phyloP scores from a whole-genome alignment of 2,888 invertebrate species.

The Creontiades dilutus region DNA sequence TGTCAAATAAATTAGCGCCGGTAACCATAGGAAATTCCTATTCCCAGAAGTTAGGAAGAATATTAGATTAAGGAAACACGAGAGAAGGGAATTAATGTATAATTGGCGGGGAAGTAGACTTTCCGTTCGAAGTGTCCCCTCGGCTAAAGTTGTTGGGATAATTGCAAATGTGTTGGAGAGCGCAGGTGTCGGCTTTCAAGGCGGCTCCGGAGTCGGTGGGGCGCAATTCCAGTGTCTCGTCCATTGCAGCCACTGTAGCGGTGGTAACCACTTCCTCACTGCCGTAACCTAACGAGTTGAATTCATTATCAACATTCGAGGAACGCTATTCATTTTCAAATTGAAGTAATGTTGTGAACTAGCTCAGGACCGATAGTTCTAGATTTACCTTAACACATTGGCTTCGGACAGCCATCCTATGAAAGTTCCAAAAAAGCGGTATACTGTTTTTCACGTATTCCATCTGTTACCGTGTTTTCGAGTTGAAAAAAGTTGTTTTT shows the following conservation, averaged over 20 bases:
- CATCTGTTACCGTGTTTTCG: too few relatives aligned
- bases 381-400: too few relatives aligned
- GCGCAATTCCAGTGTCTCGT: background rate
- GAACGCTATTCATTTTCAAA: too few relatives aligned
- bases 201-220: background rate
- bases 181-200: conserved; percentile 14
- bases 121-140: background rate
- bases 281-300: background rate
- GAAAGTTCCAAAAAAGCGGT: too few relatives aligned
- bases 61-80: background rate
- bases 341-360: too few relatives aligned
- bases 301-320: background rate
- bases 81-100: background rate
- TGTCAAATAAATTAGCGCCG: background rate
- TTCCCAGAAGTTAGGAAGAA: background rate
- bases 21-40: background rate
- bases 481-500: too few relatives aligned
- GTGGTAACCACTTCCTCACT: too few relatives aligned
- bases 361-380: too few relatives aligned
- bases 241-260: background rate
- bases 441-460: too few relatives aligned
- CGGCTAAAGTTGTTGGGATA: background rate
- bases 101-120: conserved; percentile 19
- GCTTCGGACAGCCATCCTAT: too few relatives aligned
- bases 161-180: background rate